phyloP scores from a whole-genome alignment of 2,888 invertebrate genomes.

The Buathra laborator region DNA sequence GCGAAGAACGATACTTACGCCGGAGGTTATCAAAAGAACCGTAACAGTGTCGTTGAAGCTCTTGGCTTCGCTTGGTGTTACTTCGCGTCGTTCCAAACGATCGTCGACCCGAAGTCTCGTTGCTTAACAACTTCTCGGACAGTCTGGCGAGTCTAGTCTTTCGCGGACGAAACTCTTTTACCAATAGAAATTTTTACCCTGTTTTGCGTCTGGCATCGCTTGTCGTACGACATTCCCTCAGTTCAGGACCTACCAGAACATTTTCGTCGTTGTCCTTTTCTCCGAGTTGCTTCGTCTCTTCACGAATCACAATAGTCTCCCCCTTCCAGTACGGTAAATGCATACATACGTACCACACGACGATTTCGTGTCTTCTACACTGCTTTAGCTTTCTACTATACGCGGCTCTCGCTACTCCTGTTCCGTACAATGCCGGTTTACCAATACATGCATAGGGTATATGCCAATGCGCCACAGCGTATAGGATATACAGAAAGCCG shows the following conservation, averaged over 20 bases:
- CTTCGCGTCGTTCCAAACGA: slow-evolving; percentile 60
- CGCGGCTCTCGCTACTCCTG: slow-evolving; percentile 1
- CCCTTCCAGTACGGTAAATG: slow-evolving; percentile 22
- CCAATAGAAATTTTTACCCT: slow-evolving; percentile 67
- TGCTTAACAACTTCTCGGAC: slow-evolving; percentile 54
- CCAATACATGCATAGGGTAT: slow-evolving; percentile 10
- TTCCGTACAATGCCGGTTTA: neutral
- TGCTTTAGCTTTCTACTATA: slow-evolving; percentile 48
- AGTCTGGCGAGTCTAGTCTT: slow-evolving; percentile 25
- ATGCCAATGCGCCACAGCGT: slow-evolving; percentile 14
- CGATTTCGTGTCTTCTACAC: slow-evolving; percentile 54
- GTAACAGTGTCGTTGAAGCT: slow-evolving; percentile 65
- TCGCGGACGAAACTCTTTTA: slow-evolving; percentile 28
- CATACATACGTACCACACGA: slow-evolving; percentile 29
- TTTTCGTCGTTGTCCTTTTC: slow-evolving; percentile 72
- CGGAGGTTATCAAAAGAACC: slow-evolving; percentile 71
- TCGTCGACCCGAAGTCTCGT: slow-evolving; percentile 63
- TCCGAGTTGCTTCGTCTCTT: slow-evolving; percentile 62
- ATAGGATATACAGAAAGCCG: slow-evolving; percentile 46
- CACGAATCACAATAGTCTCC: slow-evolving; percentile 42
- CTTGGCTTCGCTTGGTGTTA: neutral
- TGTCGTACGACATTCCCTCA: slow-evolving; percentile 66
- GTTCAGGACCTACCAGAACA: slow-evolving; percentile 80
- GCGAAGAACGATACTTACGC: slow-evolving; percentile 66
- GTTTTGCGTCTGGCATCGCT: slow-evolving; percentile 63